Conservation (phyloP, 1,140 invertebrate species). For the Brachystomella parvula region DNA sequence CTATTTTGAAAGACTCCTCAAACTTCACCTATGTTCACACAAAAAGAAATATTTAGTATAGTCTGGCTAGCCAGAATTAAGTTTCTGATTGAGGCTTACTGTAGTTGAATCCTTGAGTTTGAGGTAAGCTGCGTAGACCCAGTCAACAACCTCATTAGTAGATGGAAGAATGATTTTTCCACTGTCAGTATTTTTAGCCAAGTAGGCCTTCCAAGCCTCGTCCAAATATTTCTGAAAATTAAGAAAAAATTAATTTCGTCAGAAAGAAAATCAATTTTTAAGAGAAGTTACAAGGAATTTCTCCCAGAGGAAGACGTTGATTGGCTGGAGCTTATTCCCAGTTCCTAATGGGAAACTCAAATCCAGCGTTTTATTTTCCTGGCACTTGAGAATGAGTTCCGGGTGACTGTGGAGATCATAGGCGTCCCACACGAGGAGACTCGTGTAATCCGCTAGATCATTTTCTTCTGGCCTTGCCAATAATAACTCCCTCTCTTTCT, state of each 20-base stretch:
- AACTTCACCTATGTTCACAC: background rate
- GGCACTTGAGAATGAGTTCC: background rate
- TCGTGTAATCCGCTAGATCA: constrained; percentile 4
- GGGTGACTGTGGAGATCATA: constrained; percentile 26
- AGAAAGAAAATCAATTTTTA: background rate
- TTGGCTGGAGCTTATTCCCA: constrained; percentile 36
- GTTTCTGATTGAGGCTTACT: background rate
- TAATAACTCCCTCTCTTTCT: constrained; percentile 22
- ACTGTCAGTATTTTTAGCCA: constrained; percentile 14
- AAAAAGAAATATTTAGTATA: background rate
- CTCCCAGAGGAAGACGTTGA: constrained; percentile 27
- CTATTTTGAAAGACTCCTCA: background rate
- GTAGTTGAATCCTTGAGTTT: background rate
- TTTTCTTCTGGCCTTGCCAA: background rate
- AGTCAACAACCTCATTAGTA: constrained; percentile 30
- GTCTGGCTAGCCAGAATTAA: no score
- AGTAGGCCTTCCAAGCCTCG: constrained; percentile 22
- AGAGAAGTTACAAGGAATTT: constrained; percentile 27
- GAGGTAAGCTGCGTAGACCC: constrained; percentile 22
- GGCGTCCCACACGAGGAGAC: constrained; percentile 32
- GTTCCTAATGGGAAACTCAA: constrained; percentile 35
- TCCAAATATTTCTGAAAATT: constrained; percentile 25
- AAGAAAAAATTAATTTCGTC: background rate
- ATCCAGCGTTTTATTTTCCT: constrained; percentile 4
- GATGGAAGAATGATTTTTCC: constrained; percentile 23